Evolutionary conservation across 2,113 vertebrate genomes (phyloP), one percentile per base, ranked within the genome.

Genomic region (Loxodonta africana): DNA sequence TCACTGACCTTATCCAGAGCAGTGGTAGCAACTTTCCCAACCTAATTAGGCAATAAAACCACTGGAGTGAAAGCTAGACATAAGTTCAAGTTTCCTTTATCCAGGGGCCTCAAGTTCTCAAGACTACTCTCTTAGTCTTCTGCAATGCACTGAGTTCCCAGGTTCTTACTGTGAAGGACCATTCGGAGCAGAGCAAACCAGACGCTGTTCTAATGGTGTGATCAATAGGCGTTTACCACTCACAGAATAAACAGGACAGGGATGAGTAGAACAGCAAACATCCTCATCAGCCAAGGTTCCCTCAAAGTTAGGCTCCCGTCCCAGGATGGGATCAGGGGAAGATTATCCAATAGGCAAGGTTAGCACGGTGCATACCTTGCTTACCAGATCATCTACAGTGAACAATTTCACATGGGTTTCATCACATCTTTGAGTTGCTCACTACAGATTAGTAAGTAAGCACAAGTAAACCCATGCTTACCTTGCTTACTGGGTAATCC

Each of bases 11-110:
- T 51, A 37, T 82, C 5, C 74, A 80, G 21, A 73, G 26, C 37
- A 93, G 28, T 46, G 77, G 28, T 33, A 87, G 33, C 28, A 30
- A 44, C 15, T 74, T 28, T 62, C n/a, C 15, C 11, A 74, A 8
- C 7, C 81, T 71, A 90, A 85, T 11, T 14, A 83, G 60, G 80
- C 65, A 97, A 89, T 88, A 83, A 92, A 94, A 60, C 4, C 17
- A 83, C 11, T 28, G 46, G 15, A 86, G 11, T 78, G 8, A 71
- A 78, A 73, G 57, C 28, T 20, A 73, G 44, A 91, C 33, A 86
- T 41, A 46, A 93, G 44, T 53, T 90, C 73, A 80, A 88, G 26
- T 89, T 96, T 83, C 12, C 46, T 89, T 95, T 46, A 93, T 71
- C n/a, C 41, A 74, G 28, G 11, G 18, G 10, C 15, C 69, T 90